Conservation (phyloP, 2,888 invertebrate genomes). For the Gari tellinella region DNA sequence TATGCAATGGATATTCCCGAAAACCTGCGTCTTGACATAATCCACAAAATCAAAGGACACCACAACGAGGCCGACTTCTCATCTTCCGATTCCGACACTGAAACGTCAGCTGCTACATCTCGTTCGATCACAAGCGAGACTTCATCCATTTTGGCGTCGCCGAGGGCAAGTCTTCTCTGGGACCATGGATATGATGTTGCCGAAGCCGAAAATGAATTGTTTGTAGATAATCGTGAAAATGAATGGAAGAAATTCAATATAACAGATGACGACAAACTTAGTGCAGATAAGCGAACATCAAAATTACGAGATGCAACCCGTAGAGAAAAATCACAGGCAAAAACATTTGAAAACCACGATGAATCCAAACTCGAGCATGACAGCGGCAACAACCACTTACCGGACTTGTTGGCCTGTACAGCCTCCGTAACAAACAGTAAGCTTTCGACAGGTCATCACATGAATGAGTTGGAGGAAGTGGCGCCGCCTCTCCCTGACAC, state of each 20-base stretch:
- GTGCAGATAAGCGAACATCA: conserved; percentile 24
- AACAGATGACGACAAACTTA: conserved; percentile 56
- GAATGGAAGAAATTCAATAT: conserved; percentile 46
- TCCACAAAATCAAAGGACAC: too few relatives aligned
- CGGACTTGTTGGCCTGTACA: conserved; percentile 40
- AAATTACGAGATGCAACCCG: too few relatives aligned
- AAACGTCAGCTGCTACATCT: too few relatives aligned
- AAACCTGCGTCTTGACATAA: too few relatives aligned
- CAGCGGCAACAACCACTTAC: conserved; percentile 2
- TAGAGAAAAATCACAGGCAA: too few relatives aligned
- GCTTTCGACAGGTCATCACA: background rate
- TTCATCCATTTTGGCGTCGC: conserved; percentile 30
- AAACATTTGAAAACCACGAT: too few relatives aligned
- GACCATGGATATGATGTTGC: conserved; percentile 48
- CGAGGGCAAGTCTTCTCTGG: conserved; percentile 42
- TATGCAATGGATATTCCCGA: too few relatives aligned
- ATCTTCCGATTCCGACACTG: too few relatives aligned
- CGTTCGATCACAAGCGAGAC: too few relatives aligned
- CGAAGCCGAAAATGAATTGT: background rate
- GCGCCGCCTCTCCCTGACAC: conserved; percentile 28
- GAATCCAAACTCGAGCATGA: too few relatives aligned
- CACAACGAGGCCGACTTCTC: too few relatives aligned
- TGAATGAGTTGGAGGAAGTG: background rate
- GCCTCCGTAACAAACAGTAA: background rate
- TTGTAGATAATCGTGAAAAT: conserved; percentile 20